Percentiles rank a stretch among this genome's conserved stretches.
Evolutionary conservation across 2,888 invertebrate species (phyloP).

Genomic region (Agriopis aurantiaria): DNA sequence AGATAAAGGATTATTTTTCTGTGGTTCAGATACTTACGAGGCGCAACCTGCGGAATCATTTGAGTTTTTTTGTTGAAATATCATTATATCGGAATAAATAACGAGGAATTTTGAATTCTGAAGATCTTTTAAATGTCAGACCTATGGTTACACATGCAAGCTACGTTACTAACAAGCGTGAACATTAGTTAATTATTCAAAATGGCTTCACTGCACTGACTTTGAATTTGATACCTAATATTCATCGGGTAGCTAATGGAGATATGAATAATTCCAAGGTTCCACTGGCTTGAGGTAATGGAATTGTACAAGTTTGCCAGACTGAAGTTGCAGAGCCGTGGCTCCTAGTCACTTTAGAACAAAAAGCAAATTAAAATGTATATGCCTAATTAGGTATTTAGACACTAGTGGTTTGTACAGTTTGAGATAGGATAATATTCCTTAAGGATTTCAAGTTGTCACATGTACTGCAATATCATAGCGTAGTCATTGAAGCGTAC

Average conservation of each 20-base stretch:
- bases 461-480: too few relatives aligned
- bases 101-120: background rate
- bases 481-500: too few relatives aligned
- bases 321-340: slow-evolving; percentile 25
- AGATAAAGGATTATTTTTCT: too few relatives aligned
- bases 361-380: background rate
- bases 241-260: slow-evolving; percentile 55
- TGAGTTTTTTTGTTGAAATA: too few relatives aligned
- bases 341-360: background rate
- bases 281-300: slow-evolving; percentile 40
- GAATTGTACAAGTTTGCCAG: slow-evolving; percentile 40
- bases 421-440: too few relatives aligned
- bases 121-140: background rate
- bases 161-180: background rate
- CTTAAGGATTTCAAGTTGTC: too few relatives aligned
- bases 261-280: slow-evolving; percentile 57
- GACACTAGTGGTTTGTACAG: background rate
- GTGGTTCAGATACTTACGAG: too few relatives aligned
- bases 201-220: background rate
- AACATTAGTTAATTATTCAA: slow-evolving; percentile 10
- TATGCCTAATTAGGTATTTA: background rate
- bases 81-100: too few relatives aligned
- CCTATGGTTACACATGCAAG: background rate
- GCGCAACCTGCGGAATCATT: too few relatives aligned
- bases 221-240: slow-evolving; percentile 42